Evolutionary conservation across 2,888 invertebrate genomes (phyloP).

Genomic region (Hoplodrina blanda): DNA sequence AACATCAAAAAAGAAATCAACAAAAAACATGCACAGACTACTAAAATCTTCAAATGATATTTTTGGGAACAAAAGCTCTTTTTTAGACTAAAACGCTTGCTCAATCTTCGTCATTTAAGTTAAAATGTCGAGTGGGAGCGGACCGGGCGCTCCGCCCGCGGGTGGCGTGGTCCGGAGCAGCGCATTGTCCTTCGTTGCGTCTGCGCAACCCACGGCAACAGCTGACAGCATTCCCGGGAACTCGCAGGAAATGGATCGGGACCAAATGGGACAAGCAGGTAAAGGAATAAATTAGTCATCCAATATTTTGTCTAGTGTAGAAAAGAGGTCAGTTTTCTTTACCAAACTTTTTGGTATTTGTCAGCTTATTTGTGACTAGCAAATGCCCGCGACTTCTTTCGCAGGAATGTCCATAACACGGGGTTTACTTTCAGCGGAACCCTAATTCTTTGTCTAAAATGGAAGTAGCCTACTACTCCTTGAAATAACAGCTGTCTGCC

Average conservation of each 20-base stretch:
- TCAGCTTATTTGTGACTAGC: not conserved
- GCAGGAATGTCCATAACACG: too few relatives aligned
- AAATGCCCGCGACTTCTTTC: not conserved
- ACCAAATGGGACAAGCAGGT: constrained; percentile 73
- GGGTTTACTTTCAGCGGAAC: too few relatives aligned
- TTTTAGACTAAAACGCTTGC: constrained; percentile 14
- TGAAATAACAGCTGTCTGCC: too few relatives aligned
- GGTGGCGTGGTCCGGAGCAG: constrained; percentile 82
- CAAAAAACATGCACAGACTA: constrained; percentile 49
- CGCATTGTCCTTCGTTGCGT: constrained; percentile 82
- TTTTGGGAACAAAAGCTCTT: constrained; percentile 11
- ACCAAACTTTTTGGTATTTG: not conserved
- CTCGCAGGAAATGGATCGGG: constrained; percentile 68
- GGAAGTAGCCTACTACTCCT: too few relatives aligned
- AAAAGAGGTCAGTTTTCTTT: not conserved
- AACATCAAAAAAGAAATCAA: constrained; percentile 32
- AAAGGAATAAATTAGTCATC: constrained; percentile 22
- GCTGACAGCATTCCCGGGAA: constrained; percentile 59
- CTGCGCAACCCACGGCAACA: constrained; percentile 75
- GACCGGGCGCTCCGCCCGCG: constrained; percentile 67
- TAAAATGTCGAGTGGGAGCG: constrained; percentile 73
- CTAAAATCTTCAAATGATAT: constrained; percentile 13
- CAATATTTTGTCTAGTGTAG: not conserved
- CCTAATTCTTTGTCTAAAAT: too few relatives aligned
- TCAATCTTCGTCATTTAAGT: not conserved